Evolutionary conservation across 1,140 invertebrate genomes (phyloP).

Genomic region (Mycetomoellerius zeteki): DNA sequence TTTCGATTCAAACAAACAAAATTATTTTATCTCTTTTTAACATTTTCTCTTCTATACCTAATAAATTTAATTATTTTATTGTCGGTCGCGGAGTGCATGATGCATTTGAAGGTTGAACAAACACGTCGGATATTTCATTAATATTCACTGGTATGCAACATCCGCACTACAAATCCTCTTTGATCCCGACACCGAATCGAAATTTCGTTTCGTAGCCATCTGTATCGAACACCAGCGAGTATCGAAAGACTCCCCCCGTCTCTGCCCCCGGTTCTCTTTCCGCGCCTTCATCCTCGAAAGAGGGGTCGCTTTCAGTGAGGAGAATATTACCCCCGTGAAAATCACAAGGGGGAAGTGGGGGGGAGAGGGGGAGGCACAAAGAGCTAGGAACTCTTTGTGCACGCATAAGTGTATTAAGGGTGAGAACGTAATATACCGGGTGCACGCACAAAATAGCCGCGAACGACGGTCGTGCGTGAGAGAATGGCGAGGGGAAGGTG

Average conservation of each 20-base stretch:
- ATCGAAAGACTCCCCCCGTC: slow-evolving; percentile 23
- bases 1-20: background rate
- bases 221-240: slow-evolving; percentile 27
- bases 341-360: background rate
- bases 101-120: slow-evolving; percentile 25
- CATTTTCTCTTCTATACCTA: background rate
- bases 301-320: slow-evolving; percentile 44
- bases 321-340: slow-evolving; percentile 57
- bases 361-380: too few species aligned
- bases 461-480: slow-evolving; percentile 25
- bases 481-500: background rate
- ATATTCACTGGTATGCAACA: slow-evolving; percentile 5
- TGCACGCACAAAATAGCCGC: slow-evolving; percentile 48
- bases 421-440: slow-evolving; percentile 58
- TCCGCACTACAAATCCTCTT: slow-evolving; percentile 37
- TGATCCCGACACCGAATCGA: slow-evolving; percentile 54
- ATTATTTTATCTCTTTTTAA: slow-evolving; percentile 16
- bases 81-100: background rate
- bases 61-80: slow-evolving; percentile 21
- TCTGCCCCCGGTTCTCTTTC: background rate
- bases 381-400: slow-evolving; percentile 55
- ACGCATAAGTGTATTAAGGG: slow-evolving; percentile 58
- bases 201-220: slow-evolving; percentile 55
- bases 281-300: slow-evolving; percentile 18
- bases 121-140: slow-evolving; percentile 25